phyloP scores from a whole-genome alignment of 2,797 vertebrate species.

The Schizopygopsis pylzovi region DNA sequence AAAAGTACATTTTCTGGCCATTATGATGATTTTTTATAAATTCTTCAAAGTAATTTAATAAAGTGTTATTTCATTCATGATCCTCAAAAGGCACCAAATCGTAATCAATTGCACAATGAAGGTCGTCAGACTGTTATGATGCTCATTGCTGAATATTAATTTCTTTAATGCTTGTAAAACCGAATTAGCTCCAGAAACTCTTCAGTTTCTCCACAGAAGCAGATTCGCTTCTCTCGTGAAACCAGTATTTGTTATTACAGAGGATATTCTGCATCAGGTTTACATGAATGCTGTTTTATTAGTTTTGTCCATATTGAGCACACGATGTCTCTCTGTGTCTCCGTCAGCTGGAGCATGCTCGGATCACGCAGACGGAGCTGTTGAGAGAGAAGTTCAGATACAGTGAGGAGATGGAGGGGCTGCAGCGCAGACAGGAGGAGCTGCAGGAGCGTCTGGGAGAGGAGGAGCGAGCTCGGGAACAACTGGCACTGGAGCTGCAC shows the following conservation, averaged over 20 bases:
- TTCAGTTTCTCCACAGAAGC: background rate
- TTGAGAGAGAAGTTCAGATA: slow-evolving; percentile 91
- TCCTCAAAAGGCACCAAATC: background rate
- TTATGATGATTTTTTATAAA: background rate
- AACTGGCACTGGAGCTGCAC: slow-evolving; percentile 92
- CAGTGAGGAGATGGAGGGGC: slow-evolving; percentile 87
- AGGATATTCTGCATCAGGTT: background rate
- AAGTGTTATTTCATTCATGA: background rate
- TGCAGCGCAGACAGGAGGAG: slow-evolving; percentile 89
- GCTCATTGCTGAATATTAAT: background rate
- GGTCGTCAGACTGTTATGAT: background rate
- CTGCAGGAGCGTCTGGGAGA: slow-evolving; percentile 88
- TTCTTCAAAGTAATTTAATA: background rate
- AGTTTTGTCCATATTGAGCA: background rate
- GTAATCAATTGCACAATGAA: no score
- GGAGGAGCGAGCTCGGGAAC: slow-evolving; percentile 87
- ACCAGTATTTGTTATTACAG: background rate
- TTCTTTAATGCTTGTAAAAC: background rate
- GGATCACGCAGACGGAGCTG: slow-evolving; percentile 91
- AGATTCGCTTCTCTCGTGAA: background rate
- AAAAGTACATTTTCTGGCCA: background rate
- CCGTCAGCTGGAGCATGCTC: slow-evolving; percentile 92
- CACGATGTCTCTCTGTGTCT: background rate
- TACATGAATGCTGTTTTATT: background rate
- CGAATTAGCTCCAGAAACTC: background rate